Evolutionary conservation across 2,797 vertebrate species (phyloP), one percentile per base, ranked within the genome.

Genomic region (Sebastes itinus): DNA sequence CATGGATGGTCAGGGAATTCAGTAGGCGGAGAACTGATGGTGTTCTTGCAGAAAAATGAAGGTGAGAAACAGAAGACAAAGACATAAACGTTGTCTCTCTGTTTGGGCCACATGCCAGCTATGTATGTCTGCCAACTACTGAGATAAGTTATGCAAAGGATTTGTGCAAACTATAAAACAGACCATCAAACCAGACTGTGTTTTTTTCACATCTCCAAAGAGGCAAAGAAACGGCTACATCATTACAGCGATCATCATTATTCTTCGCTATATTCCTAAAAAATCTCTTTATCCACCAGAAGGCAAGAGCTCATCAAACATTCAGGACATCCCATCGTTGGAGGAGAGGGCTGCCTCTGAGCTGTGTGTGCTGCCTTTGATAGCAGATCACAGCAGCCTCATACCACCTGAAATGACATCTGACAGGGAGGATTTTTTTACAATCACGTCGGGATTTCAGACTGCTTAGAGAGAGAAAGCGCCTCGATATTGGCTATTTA

Each of bases 291-390:
- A 52, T 58, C 54, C 30, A 33, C 33, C 58, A 13, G 30, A 65
- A 54, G 77, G 33, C 72, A 63, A 18, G 62, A 4, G 67, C 78
- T 89, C 70, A 81, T 92, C 71, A 89, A 85, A 88, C 64, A 87
- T 88, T 86, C 75, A 83, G 78, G 66, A 72, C 60, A n/a, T 33
- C 60, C 67, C 78, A 7, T 56, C 38, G 27, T 22, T 65, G 68
- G 69, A 84, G 68, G 65, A 18, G 25, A 77, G 58, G 59, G 22
- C 64, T 55, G 73, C 80, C 73, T 87, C 67, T 80, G 59, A 72
- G 81, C 79, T 23, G 18, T 27, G 27, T 63, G 28, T 35, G 35
- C 75, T 55, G 77, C 73, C 77, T 87, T 78, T 87, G 76, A 83
- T 76, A 66, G 79, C 66, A 71, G 58, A 84, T 86, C 82, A 83